phyloP scores from a whole-genome alignment of 2,888 invertebrate genomes.

The Spialia ferax region DNA sequence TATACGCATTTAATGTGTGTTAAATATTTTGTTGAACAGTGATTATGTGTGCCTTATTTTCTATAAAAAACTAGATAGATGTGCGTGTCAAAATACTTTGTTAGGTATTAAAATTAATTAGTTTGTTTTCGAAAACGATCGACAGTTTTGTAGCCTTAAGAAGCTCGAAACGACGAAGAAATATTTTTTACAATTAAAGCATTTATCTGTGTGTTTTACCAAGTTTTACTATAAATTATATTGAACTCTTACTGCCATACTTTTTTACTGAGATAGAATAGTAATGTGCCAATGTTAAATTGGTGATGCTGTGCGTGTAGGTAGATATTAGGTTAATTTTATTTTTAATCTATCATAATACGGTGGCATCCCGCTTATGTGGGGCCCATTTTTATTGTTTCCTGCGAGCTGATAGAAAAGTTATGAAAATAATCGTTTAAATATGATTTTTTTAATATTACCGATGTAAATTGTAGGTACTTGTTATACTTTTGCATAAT shows the following conservation, averaged over 20 bases:
- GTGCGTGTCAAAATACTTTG: constrained; percentile 1
- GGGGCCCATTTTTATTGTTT: too few relatives aligned
- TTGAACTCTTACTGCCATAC: not conserved
- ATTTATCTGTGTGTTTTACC: constrained; percentile 1
- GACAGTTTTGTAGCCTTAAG: not conserved
- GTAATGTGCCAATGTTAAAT: not conserved
- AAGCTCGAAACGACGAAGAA: constrained; percentile 3
- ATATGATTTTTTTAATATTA: not conserved
- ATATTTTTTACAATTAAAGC: not conserved
- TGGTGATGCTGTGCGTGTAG: not conserved
- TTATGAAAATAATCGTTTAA: not conserved
- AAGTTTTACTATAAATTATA: not conserved
- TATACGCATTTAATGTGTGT: constrained; percentile 45
- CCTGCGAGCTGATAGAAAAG: not conserved
- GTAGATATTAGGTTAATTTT: constrained; percentile 15
- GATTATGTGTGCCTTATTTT: constrained; percentile 8
- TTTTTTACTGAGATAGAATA: not conserved
- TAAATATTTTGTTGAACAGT: not conserved
- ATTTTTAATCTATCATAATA: not conserved
- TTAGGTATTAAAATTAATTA: too few relatives aligned
- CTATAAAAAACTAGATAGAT: not conserved
- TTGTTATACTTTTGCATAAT: constrained; percentile 5
- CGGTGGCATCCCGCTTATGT: too few relatives aligned
- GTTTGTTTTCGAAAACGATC: not conserved
- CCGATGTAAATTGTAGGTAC: too few relatives aligned